phyloP scores from a whole-genome alignment of 2,797 vertebrate species.

The Moxostoma hubbsi region DNA sequence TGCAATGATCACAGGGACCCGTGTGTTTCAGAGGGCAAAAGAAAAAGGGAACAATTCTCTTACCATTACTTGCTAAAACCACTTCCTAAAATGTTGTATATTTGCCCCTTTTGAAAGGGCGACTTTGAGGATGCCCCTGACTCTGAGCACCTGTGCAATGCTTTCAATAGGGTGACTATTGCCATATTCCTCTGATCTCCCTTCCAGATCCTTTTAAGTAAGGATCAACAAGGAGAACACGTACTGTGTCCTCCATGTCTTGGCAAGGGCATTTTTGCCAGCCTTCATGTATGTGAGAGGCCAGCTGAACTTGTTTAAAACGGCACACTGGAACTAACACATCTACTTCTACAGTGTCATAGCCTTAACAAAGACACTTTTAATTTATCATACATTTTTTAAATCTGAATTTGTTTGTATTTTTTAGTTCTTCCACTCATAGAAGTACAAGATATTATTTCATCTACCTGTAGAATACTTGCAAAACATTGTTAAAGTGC shows the following conservation, averaged over 20 bases:
- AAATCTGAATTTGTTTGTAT: slow-evolving; percentile 40
- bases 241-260: slow-evolving; percentile 70
- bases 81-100: slow-evolving; percentile 26
- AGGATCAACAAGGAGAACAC: slow-evolving; percentile 72
- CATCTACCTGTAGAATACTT: slow-evolving; percentile 64
- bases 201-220: slow-evolving; percentile 75
- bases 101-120: slow-evolving; percentile 58
- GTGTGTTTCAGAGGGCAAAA: slow-evolving; percentile 42
- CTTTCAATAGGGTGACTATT: slow-evolving; percentile 73
- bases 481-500: slow-evolving; percentile 64
- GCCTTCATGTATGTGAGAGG: slow-evolving; percentile 68
- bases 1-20: slow-evolving; percentile 52
- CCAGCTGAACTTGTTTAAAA: slow-evolving; percentile 71
- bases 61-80: slow-evolving; percentile 51
- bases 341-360: slow-evolving; percentile 48
- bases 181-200: slow-evolving; percentile 72
- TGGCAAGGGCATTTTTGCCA: slow-evolving; percentile 72
- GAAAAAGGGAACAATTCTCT: slow-evolving; percentile 62
- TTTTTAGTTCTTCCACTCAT: slow-evolving; percentile 50
- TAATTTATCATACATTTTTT: slow-evolving; percentile 54
- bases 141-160: slow-evolving; percentile 68
- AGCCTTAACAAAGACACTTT: slow-evolving; percentile 41
- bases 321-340: slow-evolving; percentile 58
- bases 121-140: slow-evolving; percentile 69
- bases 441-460: slow-evolving; percentile 66